Evolutionary conservation across 2,113 vertebrate genomes (phyloP), one percentile per base, ranked within the genome.

Genomic region (Ciconia stormi): DNA sequence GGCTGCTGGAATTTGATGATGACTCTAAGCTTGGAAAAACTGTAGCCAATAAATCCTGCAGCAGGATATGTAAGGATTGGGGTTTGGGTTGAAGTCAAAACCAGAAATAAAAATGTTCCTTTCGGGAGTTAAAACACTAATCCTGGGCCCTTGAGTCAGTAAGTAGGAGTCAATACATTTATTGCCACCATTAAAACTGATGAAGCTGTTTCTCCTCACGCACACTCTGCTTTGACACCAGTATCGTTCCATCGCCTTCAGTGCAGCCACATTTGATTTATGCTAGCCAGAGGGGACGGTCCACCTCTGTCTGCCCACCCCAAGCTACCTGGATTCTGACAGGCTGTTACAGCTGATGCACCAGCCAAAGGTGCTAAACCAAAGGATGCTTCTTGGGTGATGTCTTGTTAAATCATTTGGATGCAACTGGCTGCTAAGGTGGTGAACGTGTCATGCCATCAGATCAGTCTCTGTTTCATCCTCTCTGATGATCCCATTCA

Each of bases 21-120:
- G 82, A 47, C 52, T 71, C 95, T 15, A 4, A 96, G 74, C 77
- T 82, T 9, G 69, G 77, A 56, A 61, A 89, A 93, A 67, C 9
- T 1, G 3, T 46, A 65, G 50, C 76, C 5, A 61, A 62, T 62
- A 83, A 96, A 95, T 58, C 49, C 63, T 50, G 50, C 77, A 87
- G 69, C 47, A 55, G 72, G 91, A 59, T 94, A 59, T 12, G 13
- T 49, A 94, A 70, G 81, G 73, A 82, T 0, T 87, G 38, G 80
- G 32, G 72, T 46, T 94, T 82, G 87, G 78, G 73, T 3, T 50
- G 36, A 49, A 91, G 81, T 76, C 77, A 74, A 91, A 97, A 74
- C 32, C 56, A 76, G 84, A 58, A 96, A 71, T 55, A 79, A 44
- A 88, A 93, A 63, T 12, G 23, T 63, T 89, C 52, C 70, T 82